Conservation (phyloP, 2,797 vertebrate genomes). For the Capromys pilorides region DNA sequence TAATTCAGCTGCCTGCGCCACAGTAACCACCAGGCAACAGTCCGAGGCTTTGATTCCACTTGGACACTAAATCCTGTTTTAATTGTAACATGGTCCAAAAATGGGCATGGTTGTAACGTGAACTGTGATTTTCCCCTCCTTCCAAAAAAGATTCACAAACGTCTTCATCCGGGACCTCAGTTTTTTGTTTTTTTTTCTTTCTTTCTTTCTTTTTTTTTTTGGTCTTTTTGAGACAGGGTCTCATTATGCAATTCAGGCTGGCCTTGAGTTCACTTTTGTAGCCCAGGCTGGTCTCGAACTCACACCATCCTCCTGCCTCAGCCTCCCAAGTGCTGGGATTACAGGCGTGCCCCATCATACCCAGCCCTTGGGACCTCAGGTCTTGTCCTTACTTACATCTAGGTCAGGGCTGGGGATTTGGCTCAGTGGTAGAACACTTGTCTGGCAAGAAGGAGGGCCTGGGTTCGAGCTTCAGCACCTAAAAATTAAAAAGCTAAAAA, state of each 20-base stretch:
- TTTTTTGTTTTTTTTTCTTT: too few relatives aligned
- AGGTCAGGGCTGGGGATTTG: not conserved
- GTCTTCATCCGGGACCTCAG: too few relatives aligned
- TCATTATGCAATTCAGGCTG: too few relatives aligned
- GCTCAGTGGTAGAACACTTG: not conserved
- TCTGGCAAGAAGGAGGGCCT: not conserved
- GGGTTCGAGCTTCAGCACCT: not conserved
- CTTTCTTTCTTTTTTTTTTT: too few relatives aligned
- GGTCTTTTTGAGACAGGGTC: too few relatives aligned
- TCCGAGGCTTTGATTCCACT: not conserved
- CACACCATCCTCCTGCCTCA: too few relatives aligned
- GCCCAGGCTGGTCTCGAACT: too few relatives aligned
- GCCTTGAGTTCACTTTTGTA: too few relatives aligned
- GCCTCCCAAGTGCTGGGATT: too few relatives aligned
- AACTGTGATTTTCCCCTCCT: not conserved
- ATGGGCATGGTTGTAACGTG: not conserved
- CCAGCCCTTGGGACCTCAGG: not conserved
- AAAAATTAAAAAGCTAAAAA: not conserved
- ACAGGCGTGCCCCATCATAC: too few relatives aligned
- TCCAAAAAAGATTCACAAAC: not conserved
- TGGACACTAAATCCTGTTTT: not conserved
- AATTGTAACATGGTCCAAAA: not conserved
- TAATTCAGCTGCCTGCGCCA: too few relatives aligned
- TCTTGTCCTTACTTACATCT: conserved; percentile 35
- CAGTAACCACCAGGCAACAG: not conserved